A percentile compares a stretch with the other conserved stretches of the same genome.
Conservation (phyloP, 2,797 vertebrate species). For the Pangasius krempfi region DNA sequence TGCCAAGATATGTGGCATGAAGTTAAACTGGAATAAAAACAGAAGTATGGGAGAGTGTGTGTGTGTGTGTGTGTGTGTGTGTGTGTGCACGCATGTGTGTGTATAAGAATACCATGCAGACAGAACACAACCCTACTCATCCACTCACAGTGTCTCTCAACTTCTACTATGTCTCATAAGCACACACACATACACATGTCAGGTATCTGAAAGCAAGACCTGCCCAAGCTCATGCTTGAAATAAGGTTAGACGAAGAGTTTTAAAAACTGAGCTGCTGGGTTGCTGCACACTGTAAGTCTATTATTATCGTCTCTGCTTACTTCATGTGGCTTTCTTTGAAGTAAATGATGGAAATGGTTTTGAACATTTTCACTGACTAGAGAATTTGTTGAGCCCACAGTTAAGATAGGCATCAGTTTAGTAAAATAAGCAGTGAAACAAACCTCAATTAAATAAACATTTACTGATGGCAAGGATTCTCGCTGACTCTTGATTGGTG, state of each 20-base stretch:
- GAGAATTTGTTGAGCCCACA: conserved; percentile 56
- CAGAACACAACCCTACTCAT: conserved; percentile 51
- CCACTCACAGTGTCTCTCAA: neutral
- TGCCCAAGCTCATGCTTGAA: conserved; percentile 57
- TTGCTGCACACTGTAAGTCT: conserved; percentile 48
- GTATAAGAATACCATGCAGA: conserved; percentile 56
- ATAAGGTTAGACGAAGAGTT: neutral
- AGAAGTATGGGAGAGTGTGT: conserved; percentile 53
- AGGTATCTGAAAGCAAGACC: conserved; percentile 49
- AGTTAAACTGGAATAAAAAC: conserved; percentile 78
- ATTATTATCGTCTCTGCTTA: conserved; percentile 49
- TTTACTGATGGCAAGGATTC: conserved; percentile 45
- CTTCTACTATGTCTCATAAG: conserved; percentile 3
- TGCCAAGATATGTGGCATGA: conserved; percentile 78
- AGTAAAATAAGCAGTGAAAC: conserved; percentile 57
- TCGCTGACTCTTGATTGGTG: conserved; percentile 49
- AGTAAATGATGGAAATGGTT: conserved; percentile 50
- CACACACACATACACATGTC: conserved; percentile 41
- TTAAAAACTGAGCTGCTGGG: conserved; percentile 46
- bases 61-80: conserved; percentile 25
- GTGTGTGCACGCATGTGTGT: neutral
- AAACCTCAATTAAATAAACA: conserved; percentile 63
- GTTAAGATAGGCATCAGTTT: conserved; percentile 61
- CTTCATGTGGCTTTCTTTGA: conserved; percentile 55
- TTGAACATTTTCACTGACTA: conserved; percentile 56